Evolutionary conservation across 2,113 vertebrate genomes (phyloP), one percentile per base, ranked within the genome.

Genomic region (Gavialis gangeticus): DNA sequence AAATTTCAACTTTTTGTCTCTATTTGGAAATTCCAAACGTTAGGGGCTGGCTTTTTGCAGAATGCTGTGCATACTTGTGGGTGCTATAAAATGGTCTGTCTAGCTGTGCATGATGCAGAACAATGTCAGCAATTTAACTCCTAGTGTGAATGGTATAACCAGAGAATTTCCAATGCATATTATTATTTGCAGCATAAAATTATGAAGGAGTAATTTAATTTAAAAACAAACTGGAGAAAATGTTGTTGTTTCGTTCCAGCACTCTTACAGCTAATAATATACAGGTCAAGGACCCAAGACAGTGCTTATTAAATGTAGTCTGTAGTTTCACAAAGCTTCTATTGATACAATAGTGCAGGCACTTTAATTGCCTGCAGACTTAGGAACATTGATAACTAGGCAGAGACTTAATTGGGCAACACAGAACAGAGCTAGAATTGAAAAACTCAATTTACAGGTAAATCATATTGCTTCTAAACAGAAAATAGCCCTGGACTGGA

Each of bases 301-400:
- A 93, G 60, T 1, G 82, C 87, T 93, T 57, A 21, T 93, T 88
- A 84, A 84, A 84, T 58, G 37, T 27, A 19, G 63, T 75, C 64
- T 79, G 69, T 82, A 57, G 87, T 85, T 75, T 60, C 75, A 84
- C 75, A 91, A 88, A 92, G 87, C 87, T 66, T 66, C 90, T 59
- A 16, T 24, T 89, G 95, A 82, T 78, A 55, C 63, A 46, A 28
- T 8, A 64, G 59, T 2, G 11, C 77, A 30, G 3, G 59, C 54
- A 54, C 75, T 34, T 80, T 75, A 85, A 83, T 80, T 86, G 82
- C 93, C 89, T 88, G 46, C 91, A 92, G 89, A 54, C 75, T 66
- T 54, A 18, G 54, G 37, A 28, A 66, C 87, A 17, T 59, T 21
- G 69, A n/a, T 57, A 83, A 84, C 75, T 10, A 37, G 46, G 86